Evolutionary conservation across 64 coral and sea anemone species (phyloP), one percentile per base, ranked within the genome.

Genomic region (Hydrozoanthus tunicans): DNA sequence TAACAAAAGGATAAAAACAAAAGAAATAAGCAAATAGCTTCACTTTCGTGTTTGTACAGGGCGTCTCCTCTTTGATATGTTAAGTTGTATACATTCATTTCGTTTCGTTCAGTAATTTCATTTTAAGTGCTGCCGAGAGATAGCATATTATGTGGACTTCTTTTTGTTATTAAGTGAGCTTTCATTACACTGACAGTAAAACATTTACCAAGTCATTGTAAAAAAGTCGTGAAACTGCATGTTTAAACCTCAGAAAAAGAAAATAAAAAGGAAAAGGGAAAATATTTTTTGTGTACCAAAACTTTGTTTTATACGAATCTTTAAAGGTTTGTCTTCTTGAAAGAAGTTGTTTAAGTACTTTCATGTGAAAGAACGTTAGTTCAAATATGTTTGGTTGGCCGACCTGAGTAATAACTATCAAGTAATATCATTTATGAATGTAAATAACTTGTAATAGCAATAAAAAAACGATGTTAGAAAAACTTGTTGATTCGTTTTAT

Each of bases 331-430:
- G 68, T 73, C 84, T 88, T 88, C 84, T 88, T 88, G 71, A 74
- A n/a, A 88, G 84, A 88, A 88, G 84, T 73, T 88, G 68, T 88
- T 59, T 61, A 17, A 88, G 84, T 88, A 88, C 84, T 88, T 88
- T 88, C 84, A 53, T 88, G 20, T 74, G 84, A 88, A 88, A 88
- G 84, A 43, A 60, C n/a, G 3, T 52, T 81, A 32, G 32, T 63
- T 81, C 32, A 23, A 81, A 59, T 63, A 6, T 14, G 26, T 63
- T 10, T 78, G 2, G 4, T 51, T 11, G 72, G 27, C 72, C 27
- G 8, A 76, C 72, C 53, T 76, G 25, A 76, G 32, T 43, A 13
- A 4, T 52, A 13, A 13, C 10, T 13, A 76, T 13, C 13, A 51
- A 76, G 9, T 76, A 11, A 53, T 76, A 76, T 32, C 59, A 51